Base-by-base conservation (phyloP, 2,797 vertebrate species). In the Propithecus perrieri region DNA sequence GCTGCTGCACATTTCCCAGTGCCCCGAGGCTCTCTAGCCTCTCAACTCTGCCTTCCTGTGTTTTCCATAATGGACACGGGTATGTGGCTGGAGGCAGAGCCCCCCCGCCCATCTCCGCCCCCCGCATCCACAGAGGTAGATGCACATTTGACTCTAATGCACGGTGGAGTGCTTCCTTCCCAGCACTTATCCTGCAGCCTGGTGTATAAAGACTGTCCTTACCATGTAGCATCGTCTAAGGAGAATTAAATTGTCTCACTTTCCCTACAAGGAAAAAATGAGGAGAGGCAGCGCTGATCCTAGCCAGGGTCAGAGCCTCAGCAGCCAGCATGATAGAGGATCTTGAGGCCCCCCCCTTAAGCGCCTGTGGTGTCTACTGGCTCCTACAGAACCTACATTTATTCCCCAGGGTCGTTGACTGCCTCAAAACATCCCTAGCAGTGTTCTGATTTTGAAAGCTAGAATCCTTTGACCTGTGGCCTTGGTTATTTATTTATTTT, bases 391-490 rank as follows among this genome's bases (percentile, higher is more conserved):
- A n/a, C 22, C 13, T 48, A 2, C 17, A 33, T 72, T 92, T 48
- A 80, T 88, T 83, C 46, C 33, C 10, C 69, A 41, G 24, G 50
- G 41, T 85, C 72, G 41, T 15, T 12, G 63, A 28, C 55, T 86
- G 71, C 65, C 75, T 93, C 84, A 72, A 41, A 89, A 53, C 38
- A 59, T 69, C 22, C n/a, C 8, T 38, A 7, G 10, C 41, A 57
- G 71, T 30, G 28, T 74, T 95, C 79, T 91, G 65, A 69, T 94
- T 96, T 94, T 28, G 89, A 96, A 93, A 95, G 50, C 88, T 78
- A 35, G 71, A 94, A 85, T 97, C 89, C 93, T 93, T 94, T 96
- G 96, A 96, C 96, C 97, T 96, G 71, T 91, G 81, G 24, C 76
- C 81, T 87, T 84, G 28, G 57, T 93, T 96, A 95, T 85, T 93